A percentile compares a stretch with the other conserved stretches of the same genome.
phyloP scores from a whole-genome alignment of 2,888 invertebrate genomes.

The Omphaloscelis lunosa region DNA sequence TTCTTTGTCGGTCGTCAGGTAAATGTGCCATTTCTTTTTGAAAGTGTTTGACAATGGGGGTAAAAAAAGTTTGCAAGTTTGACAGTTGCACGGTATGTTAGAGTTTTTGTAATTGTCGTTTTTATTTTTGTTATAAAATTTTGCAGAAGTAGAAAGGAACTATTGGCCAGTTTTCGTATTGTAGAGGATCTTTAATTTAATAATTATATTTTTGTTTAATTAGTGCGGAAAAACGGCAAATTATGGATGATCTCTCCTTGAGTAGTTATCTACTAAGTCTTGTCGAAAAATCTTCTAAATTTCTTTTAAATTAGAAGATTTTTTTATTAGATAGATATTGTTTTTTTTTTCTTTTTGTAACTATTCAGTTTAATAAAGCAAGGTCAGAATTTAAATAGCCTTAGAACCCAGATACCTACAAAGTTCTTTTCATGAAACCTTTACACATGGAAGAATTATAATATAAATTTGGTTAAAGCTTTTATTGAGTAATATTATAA shows the following conservation, averaged over 20 bases:
- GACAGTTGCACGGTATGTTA: constrained; percentile 58
- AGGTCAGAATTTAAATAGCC: neutral
- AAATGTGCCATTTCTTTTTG: constrained; percentile 63
- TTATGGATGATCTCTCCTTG: neutral
- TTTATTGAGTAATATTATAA: neutral
- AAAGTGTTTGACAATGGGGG: constrained; percentile 61
- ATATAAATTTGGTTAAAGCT: neutral
- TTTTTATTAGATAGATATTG: no score
- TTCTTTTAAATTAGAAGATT: no score
- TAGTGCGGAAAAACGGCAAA: no score
- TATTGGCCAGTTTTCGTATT: neutral
- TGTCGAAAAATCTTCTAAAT: no score
- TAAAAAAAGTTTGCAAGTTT: constrained; percentile 64
- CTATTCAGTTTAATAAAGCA: neutral
- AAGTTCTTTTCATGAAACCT: neutral
- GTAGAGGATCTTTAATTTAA: neutral
- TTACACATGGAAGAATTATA: neutral
- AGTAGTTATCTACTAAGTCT: no score
- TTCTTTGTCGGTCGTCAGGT: constrained; percentile 72
- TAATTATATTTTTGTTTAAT: neutral
- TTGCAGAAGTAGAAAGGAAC: neutral
- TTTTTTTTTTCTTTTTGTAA: no score
- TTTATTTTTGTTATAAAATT: constrained; percentile 17
- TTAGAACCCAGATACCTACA: neutral
- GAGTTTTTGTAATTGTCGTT: constrained; percentile 50